Base-by-base conservation (phyloP, 1,140 invertebrate species). In the Temnothorax longispinosus region DNA sequence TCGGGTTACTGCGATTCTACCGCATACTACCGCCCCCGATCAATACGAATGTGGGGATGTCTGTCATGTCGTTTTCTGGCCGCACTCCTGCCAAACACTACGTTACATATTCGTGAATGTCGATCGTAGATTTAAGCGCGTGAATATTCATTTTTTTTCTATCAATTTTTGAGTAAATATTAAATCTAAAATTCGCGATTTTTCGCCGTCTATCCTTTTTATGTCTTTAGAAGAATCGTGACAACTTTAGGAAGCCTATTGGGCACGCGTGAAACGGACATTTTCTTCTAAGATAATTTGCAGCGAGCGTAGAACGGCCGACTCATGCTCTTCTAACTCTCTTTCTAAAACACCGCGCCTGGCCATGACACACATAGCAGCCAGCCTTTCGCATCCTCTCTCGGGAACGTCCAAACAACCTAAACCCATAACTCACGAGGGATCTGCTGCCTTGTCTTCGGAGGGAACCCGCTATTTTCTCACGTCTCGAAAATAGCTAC, bases 301-400 rank as follows among this genome's bases (percentile, higher is more conserved):
- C 89, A 91, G 67, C 82, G 60, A 47, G 27, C n/a, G n/a, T 50
- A 74, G 41, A 41, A 32, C 84, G 58, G 18, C 18, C 74, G 67
- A 35, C 47, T 86, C 67, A 54, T 75, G 85, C 71, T 87, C 74
- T 87, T 91, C 90, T 91, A 91, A 91, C 85, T 87, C 85, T 87
- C 88, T 86, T 91, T 91, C 89, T 88, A 91, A 91, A 91, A 91
- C 85, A 85, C 76, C 77, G 60, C 32, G 75, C 58, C 87, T 91
- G 90, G 81, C 90, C 90, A 62, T 91, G 90, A 91, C 90, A 91
- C 62, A 91, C 90, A 91, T 91, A 85, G 38, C 56, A 77, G 65
- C 89, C 85, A 87, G 89, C 72, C 90, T 91, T 91, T 89, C 90
- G 90, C 90, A 91, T 91, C 88, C 89, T 91, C 85, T 89, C 82